Evolutionary conservation across 2,888 invertebrate genomes (phyloP), one percentile per base, ranked within the genome.

Genomic region (Lypha dubia): DNA sequence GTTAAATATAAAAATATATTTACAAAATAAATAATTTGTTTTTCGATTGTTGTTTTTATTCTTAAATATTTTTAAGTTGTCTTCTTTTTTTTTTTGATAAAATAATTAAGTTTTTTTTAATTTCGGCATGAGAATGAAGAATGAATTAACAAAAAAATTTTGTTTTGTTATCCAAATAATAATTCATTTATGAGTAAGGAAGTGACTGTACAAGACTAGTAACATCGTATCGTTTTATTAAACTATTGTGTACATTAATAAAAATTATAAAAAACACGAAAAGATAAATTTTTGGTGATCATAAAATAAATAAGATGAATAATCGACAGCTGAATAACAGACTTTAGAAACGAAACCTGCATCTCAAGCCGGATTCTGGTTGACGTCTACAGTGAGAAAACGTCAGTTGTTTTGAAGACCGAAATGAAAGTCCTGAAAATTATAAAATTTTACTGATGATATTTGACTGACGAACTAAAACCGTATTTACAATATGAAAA

Each of bases 71-170:
- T 11, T 28, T 28, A 28, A 28, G 5, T 28, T 2, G 28, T 28
- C 5, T 28, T 28, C n/a, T 44, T 44, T 44, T 28, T 28, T 28
- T 28, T 44, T 44, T 44, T 44, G 15, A 3, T 44, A 44, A 44
- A 8, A 35, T 35, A 35, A 35, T 8, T 35, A n/a, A 44, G n/a
- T 15, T n/a, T 4, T 15, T 44, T 15, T 44, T 44, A 44, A 44
- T 44, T 44, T n/a, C 4, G 6, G 15, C 6, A 4, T 15, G 44
- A 44, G 15, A n/a, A 44, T 6, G 15, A 44, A 44, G 44, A 44
- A 44, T 44, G 44, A 44, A 41, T 44, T 44, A 44, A 44, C 44
- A 44, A 44, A 44, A 44, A n/a, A n/a, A n/a, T n/a, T n/a, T 11
- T 44, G 15, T 28, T 28, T 44, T 44, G 44, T 44, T 44, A n/a